phyloP scores from a whole-genome alignment of 1,140 invertebrate species.

The Drosophila prosaltans region DNA sequence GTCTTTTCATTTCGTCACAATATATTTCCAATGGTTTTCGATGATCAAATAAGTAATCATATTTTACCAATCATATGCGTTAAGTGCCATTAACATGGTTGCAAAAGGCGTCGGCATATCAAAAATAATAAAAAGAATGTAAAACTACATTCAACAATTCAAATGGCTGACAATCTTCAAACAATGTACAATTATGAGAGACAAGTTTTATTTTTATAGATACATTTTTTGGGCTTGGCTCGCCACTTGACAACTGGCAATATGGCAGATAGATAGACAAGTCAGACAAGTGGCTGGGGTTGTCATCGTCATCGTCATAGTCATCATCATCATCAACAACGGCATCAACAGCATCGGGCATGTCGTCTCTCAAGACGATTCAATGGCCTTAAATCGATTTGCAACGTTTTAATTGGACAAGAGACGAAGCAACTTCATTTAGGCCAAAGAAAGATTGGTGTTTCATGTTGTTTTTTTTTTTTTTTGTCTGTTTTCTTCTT shows the following conservation, averaged over 20 bases:
- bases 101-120: slow-evolving; percentile 68
- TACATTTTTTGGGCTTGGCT: slow-evolving; percentile 56
- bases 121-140: slow-evolving; percentile 29
- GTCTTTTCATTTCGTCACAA: not conserved
- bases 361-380: slow-evolving; percentile 32
- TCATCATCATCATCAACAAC: slow-evolving; percentile 36
- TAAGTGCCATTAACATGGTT: slow-evolving; percentile 8
- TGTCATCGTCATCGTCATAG: slow-evolving; percentile 38
- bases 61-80: slow-evolving; percentile 16
- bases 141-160: slow-evolving; percentile 42
- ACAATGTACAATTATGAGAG: slow-evolving; percentile 75
- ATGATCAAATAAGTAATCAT: not conserved
- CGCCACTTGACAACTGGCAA: slow-evolving; percentile 47
- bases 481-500: not conserved
- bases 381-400: slow-evolving; percentile 71
- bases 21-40: not conserved
- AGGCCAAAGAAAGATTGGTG: not conserved
- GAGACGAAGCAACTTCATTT: slow-evolving; percentile 54
- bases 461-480: not conserved
- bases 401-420: slow-evolving; percentile 77
- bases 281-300: slow-evolving; percentile 25
- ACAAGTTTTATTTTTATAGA: slow-evolving; percentile 59
- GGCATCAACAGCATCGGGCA: not conserved
- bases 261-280: slow-evolving; percentile 14
- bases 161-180: slow-evolving; percentile 46